Evolutionary conservation across 2,888 invertebrate species (phyloP), one percentile per base, ranked within the genome.

Genomic region (Polyommatus icarus): DNA sequence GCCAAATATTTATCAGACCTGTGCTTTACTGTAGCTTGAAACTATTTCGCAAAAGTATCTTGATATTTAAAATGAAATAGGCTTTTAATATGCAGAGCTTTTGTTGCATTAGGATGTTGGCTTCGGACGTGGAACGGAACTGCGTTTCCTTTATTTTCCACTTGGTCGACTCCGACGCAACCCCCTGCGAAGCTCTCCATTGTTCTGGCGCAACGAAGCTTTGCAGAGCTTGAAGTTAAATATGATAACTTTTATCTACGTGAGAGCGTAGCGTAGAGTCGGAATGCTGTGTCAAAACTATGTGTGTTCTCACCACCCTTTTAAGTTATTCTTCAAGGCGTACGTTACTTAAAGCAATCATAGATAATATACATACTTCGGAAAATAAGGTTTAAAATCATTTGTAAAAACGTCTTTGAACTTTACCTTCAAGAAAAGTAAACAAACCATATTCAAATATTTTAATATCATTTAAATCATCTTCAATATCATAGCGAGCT

Each of bases 81-180:
- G 36, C 54, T 57, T 77, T 12, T 71, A 71, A 71, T 71, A 71
- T 54, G 71, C 40, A 18, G 54, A 36, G 57, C 59, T 72, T 54
- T 20, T 77, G 40, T 72, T 77, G 77, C 54, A 29, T 24, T 77
- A 79, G 80, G 80, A 81, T 82, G 81, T 81, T 67, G 78, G 80
- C 75, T 54, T 83, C 84, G 80, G 79, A 80, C 82, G 83, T 84
- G 83, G 84, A 85, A 87, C 89, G 91, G 90, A 92, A 91, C 87
- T 88, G 82, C 87, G 88, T 87, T 90, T 88, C 89, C 88, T 90
- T 86, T 84, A 86, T 84, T 89, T 90, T 89, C 88, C 89, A 87
- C 86, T 87, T 83, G 84, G 86, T 80, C 89, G 89, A 81, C 79
- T 86, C 82, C 83, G 83, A 83, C 32, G 54, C 79, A 82, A 82